Percentiles rank a stretch among this genome's conserved stretches.
Evolutionary conservation across 2,113 vertebrate species (phyloP).

Genomic region (Bubo bubo): DNA sequence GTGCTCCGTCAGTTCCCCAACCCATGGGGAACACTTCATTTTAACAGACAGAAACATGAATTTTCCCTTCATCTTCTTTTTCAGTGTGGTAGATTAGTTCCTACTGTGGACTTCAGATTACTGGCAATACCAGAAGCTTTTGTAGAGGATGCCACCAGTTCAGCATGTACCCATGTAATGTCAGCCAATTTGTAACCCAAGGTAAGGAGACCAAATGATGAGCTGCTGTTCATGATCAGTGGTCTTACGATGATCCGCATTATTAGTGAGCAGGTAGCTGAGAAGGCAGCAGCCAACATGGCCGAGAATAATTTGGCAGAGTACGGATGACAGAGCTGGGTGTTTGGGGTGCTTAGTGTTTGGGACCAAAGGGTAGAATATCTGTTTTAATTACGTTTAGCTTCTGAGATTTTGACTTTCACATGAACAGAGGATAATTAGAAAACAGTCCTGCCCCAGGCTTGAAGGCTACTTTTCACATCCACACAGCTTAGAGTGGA

Average conservation of each 20-base stretch:
- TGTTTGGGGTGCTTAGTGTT: not conserved
- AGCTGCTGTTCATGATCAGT: not conserved
- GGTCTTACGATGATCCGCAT: rapidly evolving
- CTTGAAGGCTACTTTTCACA: conserved; percentile 30
- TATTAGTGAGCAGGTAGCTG: not conserved
- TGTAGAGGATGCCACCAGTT: not conserved
- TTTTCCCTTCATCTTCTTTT: not conserved
- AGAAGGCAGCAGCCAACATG: not conserved
- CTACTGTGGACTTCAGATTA: not conserved
- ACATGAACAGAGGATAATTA: conserved; percentile 28
- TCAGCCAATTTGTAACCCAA: not conserved
- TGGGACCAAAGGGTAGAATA: not conserved
- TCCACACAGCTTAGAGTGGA: not conserved
- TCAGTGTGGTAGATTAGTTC: not conserved
- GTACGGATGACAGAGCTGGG: not conserved
- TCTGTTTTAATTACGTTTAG: not conserved
- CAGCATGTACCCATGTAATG: not conserved
- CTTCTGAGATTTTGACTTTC: conserved; percentile 4
- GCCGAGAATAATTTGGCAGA: not conserved
- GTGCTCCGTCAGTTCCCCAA: not conserved
- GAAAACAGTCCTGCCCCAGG: conserved; percentile 23
- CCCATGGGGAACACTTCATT: not conserved
- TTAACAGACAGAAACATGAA: not conserved
- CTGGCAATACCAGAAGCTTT: not conserved
- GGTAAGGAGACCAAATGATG: not conserved